Base-by-base conservation (phyloP, 2,797 vertebrate species). In the Argentina silus region DNA sequence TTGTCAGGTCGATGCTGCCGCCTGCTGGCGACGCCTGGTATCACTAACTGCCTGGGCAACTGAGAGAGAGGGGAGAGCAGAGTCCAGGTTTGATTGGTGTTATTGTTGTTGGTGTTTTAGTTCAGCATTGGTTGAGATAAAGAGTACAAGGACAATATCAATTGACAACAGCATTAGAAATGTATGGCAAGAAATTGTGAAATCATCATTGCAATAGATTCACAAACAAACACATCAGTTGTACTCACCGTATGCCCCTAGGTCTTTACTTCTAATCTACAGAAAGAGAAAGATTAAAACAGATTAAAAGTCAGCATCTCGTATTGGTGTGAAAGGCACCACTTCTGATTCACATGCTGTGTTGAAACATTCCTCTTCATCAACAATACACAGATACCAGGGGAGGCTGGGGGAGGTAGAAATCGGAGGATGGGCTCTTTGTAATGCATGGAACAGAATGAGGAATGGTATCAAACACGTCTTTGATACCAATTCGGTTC, bases 1-100 rank as follows among this genome's bases (percentile, higher is more conserved):
- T 76, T 66, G 67, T 85, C 50, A 15, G 71, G 78, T 74, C 71
- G 74, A 71, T 91, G 86, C 84, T 87, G 83, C 85, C 86, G 77
- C 61, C 81, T 83, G 76, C 4, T 53, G 89, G 88, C 27, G 43
- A 17, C 2, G 62, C 36, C 60, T 69, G 8, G 78, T 43, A 70
- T 70, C 69, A 69, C 85, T 87, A 36, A 4, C 27, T 36, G 27
- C 27, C 4, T 1, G 78, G 12, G 51, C 11, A 80, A 42, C 11
- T 27, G 61, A 73, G 57, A 70, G 51, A 70, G 27, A 36, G 27
- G 27, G 67, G 51, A 70, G 27, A 36, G 27, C 2, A 65, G 42
- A 9, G 8, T 1, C 36, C 27, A 27, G 27, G 21, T 8, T 19
- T 21, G 6, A 59, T 23, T 12, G 11, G 9, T 59, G 3, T 2